Base-by-base conservation (phyloP, 2,113 vertebrate genomes). In the Leuciscus idus region DNA sequence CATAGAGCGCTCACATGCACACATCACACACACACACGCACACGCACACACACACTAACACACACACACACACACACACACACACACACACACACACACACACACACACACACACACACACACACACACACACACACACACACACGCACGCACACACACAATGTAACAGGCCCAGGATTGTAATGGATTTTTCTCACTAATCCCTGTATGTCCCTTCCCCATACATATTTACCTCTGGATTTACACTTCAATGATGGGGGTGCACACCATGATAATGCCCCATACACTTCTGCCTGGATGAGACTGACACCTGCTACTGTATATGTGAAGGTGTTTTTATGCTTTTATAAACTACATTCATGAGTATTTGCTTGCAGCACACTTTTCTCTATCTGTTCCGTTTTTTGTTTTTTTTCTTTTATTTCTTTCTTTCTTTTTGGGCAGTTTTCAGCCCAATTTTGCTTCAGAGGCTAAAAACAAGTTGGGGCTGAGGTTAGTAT, bases 231-330 rank as follows among this genome's bases (percentile, higher is more conserved):
- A 86, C 80, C 72, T 83, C 80, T 66, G 80, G 85, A 86, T 86
- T 86, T 86, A 82, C 85, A 86, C 85, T 75, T 86, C 85, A 86
- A 52, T 86, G 28, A 86, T 72, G 66, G 28, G 68, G 70, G 50
- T 26, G 75, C 36, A 43, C 66, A 68, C 55, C 36, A 33, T 85
- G 83, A 85, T 86, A 82, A 76, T 66, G 57, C 57, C 4, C 70
- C 43, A 15, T 73, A n/a, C 26, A 66, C 79, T 52, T 82, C 57
- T 72, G 66, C 81, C 55, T 28, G n/a, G 62, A 48, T 73, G 64
- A 39, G 36, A 52, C 66, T 80, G 62, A 81, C 70, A 50, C 78
- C 78, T 82, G 52, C 26, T 26, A 73, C 39, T 43, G 4, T 3
- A 21, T 57, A 43, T n/a, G 19, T 1, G n/a, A 30, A 61, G 12